These are phyloP conservation scores for Xestia c-nigrum DNA, from an alignment of 2,888 invertebrate species.

Conservation along the genomic window DNA sequence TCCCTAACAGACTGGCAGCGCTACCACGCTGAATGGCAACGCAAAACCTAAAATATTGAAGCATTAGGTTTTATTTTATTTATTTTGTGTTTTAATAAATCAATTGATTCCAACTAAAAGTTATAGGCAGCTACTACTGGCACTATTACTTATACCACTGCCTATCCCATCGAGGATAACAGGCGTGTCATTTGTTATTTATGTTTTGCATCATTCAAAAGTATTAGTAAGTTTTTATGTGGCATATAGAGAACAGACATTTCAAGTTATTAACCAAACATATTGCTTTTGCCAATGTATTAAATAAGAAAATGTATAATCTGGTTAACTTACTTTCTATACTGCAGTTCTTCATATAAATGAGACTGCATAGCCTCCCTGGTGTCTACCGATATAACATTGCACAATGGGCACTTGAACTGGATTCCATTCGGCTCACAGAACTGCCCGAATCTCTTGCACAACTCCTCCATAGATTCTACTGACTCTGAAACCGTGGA, in stretches of 20 bases:
- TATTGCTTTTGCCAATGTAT: no score
- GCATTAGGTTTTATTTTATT: not conserved
- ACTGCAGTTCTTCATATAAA: constrained; percentile 92
- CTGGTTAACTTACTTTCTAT: constrained; percentile 89
- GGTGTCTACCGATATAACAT: constrained; percentile 89
- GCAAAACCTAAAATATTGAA: no score
- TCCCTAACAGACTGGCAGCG: no score
- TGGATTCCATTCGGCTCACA: constrained; percentile 89
- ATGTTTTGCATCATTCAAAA: not conserved
- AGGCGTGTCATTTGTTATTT: not conserved
- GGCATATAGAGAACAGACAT: not conserved
- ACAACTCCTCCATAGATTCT: constrained; percentile 76
- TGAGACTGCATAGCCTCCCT: constrained; percentile 92
- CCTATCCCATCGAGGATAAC: not conserved
- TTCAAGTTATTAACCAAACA: not conserved
- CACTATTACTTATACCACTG: not conserved
- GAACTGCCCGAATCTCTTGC: constrained; percentile 78
- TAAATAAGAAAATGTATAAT: not conserved
- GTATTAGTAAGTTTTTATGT: not conserved
- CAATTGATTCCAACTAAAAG: not conserved
- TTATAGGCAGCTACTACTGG: not conserved
- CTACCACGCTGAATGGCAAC: no score
- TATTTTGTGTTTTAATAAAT: not conserved
- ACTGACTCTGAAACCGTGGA: constrained; percentile 44
- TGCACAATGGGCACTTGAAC: constrained; percentile 92